A percentile compares a stretch with the other conserved stretches of the same genome.
Evolutionary conservation across 2,888 invertebrate genomes (phyloP).

Genomic region (Lasius fuliginosus): DNA sequence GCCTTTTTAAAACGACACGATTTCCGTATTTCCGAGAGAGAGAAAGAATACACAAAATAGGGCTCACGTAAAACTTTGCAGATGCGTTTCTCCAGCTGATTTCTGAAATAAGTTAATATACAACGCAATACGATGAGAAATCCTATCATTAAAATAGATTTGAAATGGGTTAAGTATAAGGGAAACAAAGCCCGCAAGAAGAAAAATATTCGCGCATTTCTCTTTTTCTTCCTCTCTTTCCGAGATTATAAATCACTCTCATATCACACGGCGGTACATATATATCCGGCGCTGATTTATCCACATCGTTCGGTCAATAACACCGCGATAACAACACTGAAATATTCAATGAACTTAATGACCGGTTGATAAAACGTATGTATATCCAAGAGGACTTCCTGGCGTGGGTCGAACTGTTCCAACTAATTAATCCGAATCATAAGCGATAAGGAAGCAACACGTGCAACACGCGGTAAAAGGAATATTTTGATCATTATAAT

Average conservation of each 20-base stretch:
- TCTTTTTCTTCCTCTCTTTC: not conserved
- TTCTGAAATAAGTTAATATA: not conserved
- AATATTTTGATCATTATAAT: constrained; percentile 5
- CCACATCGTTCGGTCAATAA: constrained; percentile 52
- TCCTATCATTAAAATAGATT: not conserved
- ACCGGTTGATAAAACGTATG: constrained; percentile 64
- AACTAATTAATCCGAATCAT: constrained; percentile 53
- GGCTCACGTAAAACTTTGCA: not conserved
- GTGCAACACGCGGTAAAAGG: not conserved
- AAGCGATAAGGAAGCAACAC: not conserved
- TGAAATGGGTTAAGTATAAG: not conserved
- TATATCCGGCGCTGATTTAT: constrained; percentile 48
- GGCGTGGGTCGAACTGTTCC: constrained; percentile 33
- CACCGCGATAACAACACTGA: constrained; percentile 51
- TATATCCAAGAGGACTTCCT: constrained; percentile 60
- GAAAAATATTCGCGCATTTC: not conserved
- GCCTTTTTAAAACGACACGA: not conserved
- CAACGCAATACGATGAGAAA: not conserved
- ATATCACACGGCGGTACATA: not conserved
- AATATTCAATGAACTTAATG: constrained; percentile 70
- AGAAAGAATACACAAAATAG: not conserved
- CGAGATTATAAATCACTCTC: not conserved
- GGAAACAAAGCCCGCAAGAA: not conserved
- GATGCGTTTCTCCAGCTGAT: not conserved
- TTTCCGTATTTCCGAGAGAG: no score